Evolutionary conservation across 2,797 vertebrate species (phyloP), one percentile per base, ranked within the genome.

Genomic region (Dendrocincla fuliginosa): DNA sequence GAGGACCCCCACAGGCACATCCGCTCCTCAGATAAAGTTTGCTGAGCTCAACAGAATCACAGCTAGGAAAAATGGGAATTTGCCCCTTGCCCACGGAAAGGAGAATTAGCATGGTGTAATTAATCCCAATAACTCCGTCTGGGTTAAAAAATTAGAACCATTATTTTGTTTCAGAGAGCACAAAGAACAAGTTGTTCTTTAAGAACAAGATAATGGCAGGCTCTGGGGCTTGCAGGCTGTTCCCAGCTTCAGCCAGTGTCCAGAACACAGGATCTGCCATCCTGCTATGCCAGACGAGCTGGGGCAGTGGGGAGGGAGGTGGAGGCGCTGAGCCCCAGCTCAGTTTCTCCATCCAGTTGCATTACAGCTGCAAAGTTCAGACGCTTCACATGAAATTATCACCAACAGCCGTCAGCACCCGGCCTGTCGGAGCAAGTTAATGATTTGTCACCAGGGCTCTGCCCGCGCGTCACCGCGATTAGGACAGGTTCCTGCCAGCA

Each of bases 341-440:
- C 95, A 81, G 93, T 96, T 96, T 96, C 94, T 64, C 94, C 93
- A 95, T 96, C 93, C 90, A 80, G 87, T 52, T 84, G 87, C 91
- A 93, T 96, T 87, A 85, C 94, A 96, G 74, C 95, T 89, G 91
- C 35, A 84, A 96, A 96, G 96, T 96, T 97, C 96, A 97, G 90
- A 92, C 17, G 87, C 95, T 97, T 97, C 97, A 95, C 83, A 95
- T 87, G 94, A 74, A 96, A 97, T 97, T 97, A 97, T 88, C 95
- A 93, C 90, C 96, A 95, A 84, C 93, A 95, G 84, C 93, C 90
- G 70, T 96, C 96, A 96, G 94, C 73, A 79, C 75, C 87, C 88
- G 24, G 95, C 96, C 95, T 97, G 97, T 97, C 96, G 10, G 73
- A 85, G 94, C 91, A 90, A 95, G 96, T 97, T 96, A 97, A 97